Percentiles rank a stretch among this genome's conserved stretches.
phyloP scores from a whole-genome alignment of 2,888 invertebrate genomes.

The Hesperia comma region DNA sequence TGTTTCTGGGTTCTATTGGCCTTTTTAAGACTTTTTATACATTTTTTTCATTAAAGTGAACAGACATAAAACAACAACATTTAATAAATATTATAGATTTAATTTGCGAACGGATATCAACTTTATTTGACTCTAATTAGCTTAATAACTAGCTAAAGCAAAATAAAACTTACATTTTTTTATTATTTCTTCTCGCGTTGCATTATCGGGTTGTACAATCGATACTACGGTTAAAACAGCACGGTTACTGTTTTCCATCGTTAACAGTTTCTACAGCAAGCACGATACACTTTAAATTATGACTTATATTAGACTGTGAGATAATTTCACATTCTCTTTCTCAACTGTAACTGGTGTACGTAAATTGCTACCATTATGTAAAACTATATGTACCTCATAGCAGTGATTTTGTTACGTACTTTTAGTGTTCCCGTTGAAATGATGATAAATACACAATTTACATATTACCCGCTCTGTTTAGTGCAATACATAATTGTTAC shows the following conservation, averaged over 20 bases:
- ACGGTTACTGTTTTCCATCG: not conserved
- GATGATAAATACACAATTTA: constrained; percentile 20
- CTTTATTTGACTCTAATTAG: no score
- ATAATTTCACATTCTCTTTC: constrained; percentile 29
- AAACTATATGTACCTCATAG: constrained; percentile 26
- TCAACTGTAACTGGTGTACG: constrained; percentile 24
- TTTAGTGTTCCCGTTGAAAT: constrained; percentile 23
- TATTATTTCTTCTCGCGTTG: no score
- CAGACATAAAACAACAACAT: no score
- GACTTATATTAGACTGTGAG: constrained; percentile 20
- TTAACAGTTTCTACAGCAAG: constrained; percentile 5
- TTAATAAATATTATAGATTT: no score
- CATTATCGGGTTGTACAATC: no score
- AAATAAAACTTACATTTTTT: no score
- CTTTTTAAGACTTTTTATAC: no score
- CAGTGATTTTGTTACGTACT: constrained; percentile 25
- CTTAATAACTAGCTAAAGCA: no score
- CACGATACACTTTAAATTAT: constrained; percentile 10
- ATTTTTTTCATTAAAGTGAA: no score
- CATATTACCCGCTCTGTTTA: constrained; percentile 30
- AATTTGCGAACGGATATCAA: no score
- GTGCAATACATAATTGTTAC: constrained; percentile 29
- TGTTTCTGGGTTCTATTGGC: no score
- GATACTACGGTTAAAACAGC: not conserved
- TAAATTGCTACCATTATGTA: constrained; percentile 29